Evolutionary conservation across 2,113 vertebrate species (phyloP).

Genomic region (Apus apus): DNA sequence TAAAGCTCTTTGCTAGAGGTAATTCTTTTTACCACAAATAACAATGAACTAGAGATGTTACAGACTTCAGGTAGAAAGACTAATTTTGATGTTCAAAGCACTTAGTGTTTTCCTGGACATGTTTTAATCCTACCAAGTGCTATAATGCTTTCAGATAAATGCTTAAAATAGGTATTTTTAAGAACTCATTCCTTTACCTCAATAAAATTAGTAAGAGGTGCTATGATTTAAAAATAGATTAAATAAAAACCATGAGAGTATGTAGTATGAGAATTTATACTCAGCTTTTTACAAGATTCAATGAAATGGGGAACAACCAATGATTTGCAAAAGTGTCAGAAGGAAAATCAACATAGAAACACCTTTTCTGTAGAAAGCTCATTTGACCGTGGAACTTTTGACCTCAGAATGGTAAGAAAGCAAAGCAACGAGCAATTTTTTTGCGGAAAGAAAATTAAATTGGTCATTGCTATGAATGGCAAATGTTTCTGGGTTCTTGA

Average conservation of each 20-base stretch:
- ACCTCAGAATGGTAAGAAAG: not conserved
- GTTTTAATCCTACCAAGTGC: not conserved
- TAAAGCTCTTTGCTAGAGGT: not conserved
- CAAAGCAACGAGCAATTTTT: not conserved
- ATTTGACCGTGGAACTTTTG: not conserved
- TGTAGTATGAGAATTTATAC: not conserved
- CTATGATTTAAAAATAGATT: not conserved
- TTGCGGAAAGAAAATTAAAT: fast-evolving
- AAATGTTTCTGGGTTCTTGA: not conserved
- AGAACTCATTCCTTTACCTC: not conserved
- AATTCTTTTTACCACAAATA: not conserved
- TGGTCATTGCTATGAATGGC: not conserved
- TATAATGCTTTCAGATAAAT: not conserved
- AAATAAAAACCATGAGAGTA: not conserved
- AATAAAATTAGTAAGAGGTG: not conserved
- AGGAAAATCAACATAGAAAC: not conserved
- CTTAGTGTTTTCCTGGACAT: not conserved
- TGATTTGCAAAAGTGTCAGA: not conserved
- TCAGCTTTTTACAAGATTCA: not conserved
- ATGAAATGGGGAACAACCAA: not conserved
- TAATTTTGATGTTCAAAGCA: not conserved
- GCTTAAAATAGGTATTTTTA: not conserved
- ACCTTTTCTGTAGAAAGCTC: not conserved
- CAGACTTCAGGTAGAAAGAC: not conserved
- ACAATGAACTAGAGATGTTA: not conserved